A percentile compares a stretch with the other conserved stretches of the same genome.
These are phyloP conservation scores for Bucorvus abyssinicus DNA, from an alignment of 2,797 vertebrate genomes.

Conservation along the genomic window DNA sequence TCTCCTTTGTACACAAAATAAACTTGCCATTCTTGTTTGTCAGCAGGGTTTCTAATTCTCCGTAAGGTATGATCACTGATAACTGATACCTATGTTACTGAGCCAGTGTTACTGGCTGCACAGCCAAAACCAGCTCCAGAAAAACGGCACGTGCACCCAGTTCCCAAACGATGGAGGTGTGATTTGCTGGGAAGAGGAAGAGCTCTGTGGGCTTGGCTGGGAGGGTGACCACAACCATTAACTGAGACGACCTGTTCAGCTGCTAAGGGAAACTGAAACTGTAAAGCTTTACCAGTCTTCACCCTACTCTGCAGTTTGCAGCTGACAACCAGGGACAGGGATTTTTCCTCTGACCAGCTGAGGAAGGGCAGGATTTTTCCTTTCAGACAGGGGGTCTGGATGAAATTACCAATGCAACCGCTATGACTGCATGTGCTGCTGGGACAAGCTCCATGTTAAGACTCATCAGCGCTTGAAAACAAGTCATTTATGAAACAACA, in stretches of 20 bases:
- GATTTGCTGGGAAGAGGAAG: not conserved
- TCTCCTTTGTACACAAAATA: not conserved
- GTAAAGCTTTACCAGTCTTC: not conserved
- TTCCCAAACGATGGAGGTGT: not conserved
- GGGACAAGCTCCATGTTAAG: not conserved
- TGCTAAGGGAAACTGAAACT: not conserved
- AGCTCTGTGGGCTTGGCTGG: not conserved
- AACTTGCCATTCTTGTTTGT: not conserved
- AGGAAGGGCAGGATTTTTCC: not conserved
- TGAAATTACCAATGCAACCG: not conserved
- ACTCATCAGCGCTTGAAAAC: not conserved
- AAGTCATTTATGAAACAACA: not conserved
- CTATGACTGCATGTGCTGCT: fast-evolving
- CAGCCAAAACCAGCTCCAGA: not conserved
- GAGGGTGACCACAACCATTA: not conserved
- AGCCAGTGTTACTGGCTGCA: not conserved
- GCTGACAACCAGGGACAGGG: not conserved
- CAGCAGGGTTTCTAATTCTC: not conserved
- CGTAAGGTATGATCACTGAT: not conserved
- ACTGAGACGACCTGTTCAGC: not conserved
- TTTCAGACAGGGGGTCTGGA: not conserved
- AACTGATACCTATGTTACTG: not conserved
- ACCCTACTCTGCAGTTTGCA: not conserved
- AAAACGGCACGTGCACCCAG: not conserved
- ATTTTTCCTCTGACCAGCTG: not conserved